Evolutionary conservation across 2,888 invertebrate genomes (phyloP).

Genomic region (Apodemia zela): DNA sequence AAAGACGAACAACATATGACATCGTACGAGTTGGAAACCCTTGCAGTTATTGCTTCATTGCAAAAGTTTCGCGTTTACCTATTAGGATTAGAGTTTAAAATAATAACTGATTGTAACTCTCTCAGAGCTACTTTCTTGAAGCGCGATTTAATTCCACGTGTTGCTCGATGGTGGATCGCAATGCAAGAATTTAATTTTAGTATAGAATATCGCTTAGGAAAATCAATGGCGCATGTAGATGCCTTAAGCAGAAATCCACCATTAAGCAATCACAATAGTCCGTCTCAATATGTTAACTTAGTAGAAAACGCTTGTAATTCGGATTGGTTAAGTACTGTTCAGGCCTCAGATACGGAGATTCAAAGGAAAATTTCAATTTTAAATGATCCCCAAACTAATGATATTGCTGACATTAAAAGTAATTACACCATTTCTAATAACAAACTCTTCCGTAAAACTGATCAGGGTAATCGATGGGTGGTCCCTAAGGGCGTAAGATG

Average conservation of each 20-base stretch:
- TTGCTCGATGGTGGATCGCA: constrained; percentile 32
- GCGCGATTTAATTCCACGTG: constrained; percentile 29
- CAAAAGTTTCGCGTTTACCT: constrained; percentile 29
- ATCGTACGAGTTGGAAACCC: constrained; percentile 23
- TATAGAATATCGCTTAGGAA: constrained; percentile 7
- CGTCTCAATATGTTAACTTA: neutral
- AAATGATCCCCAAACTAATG: constrained; percentile 21
- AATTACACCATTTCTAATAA: constrained; percentile 25
- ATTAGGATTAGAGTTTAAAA: constrained; percentile 23
- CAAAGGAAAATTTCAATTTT: constrained; percentile 27
- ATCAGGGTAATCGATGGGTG: constrained; percentile 24
- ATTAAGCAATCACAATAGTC: neutral
- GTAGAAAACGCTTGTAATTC: neutral
- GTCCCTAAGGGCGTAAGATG: constrained; percentile 30
- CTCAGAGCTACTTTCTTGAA: constrained; percentile 27
- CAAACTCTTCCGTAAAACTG: constrained; percentile 23
- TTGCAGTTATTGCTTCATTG: constrained; percentile 29
- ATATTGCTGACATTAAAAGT: constrained; percentile 24
- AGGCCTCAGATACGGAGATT: constrained; percentile 29
- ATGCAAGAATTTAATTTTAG: constrained; percentile 8
- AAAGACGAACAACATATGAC: neutral
- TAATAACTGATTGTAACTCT: constrained; percentile 33
- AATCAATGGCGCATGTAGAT: constrained; percentile 18
- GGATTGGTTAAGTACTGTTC: constrained; percentile 29
- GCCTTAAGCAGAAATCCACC: constrained; percentile 14